A percentile compares a stretch with the other conserved stretches of the same genome.
These are phyloP conservation scores for Epirrhoe tristata DNA, from an alignment of 2,888 invertebrate genomes.

Conservation along the genomic window DNA sequence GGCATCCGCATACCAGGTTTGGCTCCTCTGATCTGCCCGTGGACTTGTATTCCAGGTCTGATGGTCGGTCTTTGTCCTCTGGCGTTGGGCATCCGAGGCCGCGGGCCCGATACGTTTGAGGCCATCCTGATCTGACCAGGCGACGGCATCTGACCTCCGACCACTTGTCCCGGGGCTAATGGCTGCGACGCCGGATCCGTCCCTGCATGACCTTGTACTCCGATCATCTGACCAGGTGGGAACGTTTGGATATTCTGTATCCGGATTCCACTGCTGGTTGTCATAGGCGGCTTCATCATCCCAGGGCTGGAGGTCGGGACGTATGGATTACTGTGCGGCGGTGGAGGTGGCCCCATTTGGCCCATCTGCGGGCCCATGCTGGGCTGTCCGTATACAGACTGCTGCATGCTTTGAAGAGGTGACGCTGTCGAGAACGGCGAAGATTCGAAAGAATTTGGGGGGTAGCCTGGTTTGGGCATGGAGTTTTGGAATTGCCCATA, in stretches of 20 bases:
- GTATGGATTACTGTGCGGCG: constrained; percentile 61
- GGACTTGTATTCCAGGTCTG: constrained; percentile 75
- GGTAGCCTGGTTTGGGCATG: constrained; percentile 68
- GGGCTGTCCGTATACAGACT: constrained; percentile 72
- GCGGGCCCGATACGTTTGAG: constrained; percentile 60
- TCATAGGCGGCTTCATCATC: constrained; percentile 62
- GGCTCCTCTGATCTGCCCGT: constrained; percentile 70
- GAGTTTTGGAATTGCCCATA: constrained; percentile 69
- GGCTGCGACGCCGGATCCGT: constrained; percentile 42
- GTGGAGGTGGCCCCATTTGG: constrained; percentile 60
- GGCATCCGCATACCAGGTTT: constrained; percentile 72
- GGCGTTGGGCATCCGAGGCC: constrained; percentile 69
- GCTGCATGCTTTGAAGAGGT: constrained; percentile 79
- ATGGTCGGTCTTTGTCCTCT: constrained; percentile 69
- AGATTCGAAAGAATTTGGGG: constrained; percentile 62
- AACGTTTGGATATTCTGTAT: constrained; percentile 80
- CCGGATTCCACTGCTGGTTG: constrained; percentile 58
- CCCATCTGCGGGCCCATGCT: constrained; percentile 55
- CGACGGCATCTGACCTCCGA: constrained; percentile 65
- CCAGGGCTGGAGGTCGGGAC: constrained; percentile 67
- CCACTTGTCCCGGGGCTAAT: constrained; percentile 55
- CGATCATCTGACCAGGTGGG: constrained; percentile 64
- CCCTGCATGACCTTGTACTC: constrained; percentile 52
- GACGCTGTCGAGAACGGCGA: constrained; percentile 67
- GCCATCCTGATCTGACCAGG: constrained; percentile 75